Conservation (phyloP, 1,140 invertebrate species). For the Andricus grossulariae region DNA sequence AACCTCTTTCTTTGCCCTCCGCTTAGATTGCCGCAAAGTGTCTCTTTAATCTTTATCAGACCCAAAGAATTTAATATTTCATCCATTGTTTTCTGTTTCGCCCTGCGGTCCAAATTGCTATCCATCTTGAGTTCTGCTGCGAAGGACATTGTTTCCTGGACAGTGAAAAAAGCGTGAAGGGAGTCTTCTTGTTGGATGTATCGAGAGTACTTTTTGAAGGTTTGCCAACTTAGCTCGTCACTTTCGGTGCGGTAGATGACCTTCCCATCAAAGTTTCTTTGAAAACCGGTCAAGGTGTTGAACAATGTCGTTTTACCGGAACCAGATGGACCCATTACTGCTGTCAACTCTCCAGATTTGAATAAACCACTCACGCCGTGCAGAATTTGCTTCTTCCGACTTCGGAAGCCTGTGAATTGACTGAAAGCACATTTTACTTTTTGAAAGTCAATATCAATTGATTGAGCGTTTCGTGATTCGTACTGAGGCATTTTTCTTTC, state of each 20-base stretch:
- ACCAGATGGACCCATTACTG: slow-evolving; percentile 78
- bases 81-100: slow-evolving; percentile 84
- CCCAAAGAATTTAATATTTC: slow-evolving; percentile 84
- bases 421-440: neutral
- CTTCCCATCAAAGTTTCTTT: slow-evolving; percentile 51
- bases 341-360: too few relatives aligned
- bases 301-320: slow-evolving; percentile 82
- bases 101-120: slow-evolving; percentile 77
- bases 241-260: slow-evolving; percentile 61
- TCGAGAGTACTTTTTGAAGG: slow-evolving; percentile 82
- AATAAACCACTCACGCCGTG: slow-evolving; percentile 76
- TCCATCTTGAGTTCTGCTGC: slow-evolving; percentile 88
- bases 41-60: slow-evolving; percentile 82
- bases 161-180: slow-evolving; percentile 87
- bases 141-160: slow-evolving; percentile 89
- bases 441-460: neutral
- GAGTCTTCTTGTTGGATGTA: slow-evolving; percentile 96
- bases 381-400: slow-evolving; percentile 78
- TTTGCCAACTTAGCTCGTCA: slow-evolving; percentile 71
- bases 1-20: slow-evolving; percentile 94
- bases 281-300: slow-evolving; percentile 80
- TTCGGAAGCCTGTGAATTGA: too few relatives aligned
- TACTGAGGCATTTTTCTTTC: slow-evolving; percentile 7
- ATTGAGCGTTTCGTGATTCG: too few relatives aligned
- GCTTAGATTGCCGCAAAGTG: slow-evolving; percentile 85